phyloP scores from a whole-genome alignment of 2,888 invertebrate species.

The Melikaiella ostensackeni region DNA sequence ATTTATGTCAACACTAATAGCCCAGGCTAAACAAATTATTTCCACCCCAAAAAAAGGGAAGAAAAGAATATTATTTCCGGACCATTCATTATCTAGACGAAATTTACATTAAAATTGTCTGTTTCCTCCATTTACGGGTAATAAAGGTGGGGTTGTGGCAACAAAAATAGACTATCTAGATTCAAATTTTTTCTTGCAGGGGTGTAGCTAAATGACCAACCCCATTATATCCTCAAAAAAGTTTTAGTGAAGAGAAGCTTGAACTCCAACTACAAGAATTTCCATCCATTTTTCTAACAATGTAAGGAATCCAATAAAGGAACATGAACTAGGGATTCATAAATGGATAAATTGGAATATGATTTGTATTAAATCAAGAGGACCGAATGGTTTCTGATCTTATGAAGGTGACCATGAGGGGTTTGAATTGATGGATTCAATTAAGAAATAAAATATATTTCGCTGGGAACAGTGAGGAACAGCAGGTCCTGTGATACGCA shows the following conservation, averaged over 20 bases:
- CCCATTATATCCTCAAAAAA: no score
- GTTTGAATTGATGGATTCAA: conserved; percentile 25
- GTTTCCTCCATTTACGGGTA: not conserved
- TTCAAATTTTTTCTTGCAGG: not conserved
- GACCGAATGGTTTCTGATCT: not conserved
- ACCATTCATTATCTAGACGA: not conserved
- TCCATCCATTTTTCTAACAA: no score
- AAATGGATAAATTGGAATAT: no score
- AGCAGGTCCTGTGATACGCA: conserved; percentile 14
- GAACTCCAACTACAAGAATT: no score
- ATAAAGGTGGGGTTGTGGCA: no score
- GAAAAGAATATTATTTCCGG: not conserved
- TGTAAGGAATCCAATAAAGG: no score
- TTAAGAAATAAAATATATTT: conserved; percentile 34
- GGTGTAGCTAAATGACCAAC: not conserved
- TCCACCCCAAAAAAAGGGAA: not conserved
- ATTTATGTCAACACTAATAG: not conserved
- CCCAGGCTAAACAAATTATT: not conserved
- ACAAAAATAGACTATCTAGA: not conserved
- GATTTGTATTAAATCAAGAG: not conserved
- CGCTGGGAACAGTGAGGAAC: not conserved
- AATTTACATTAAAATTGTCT: not conserved
- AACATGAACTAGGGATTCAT: no score
- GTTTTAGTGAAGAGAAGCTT: no score
- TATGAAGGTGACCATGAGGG: not conserved